Conservation (phyloP, 1,140 invertebrate genomes). For the Sycobia sp. region DNA sequence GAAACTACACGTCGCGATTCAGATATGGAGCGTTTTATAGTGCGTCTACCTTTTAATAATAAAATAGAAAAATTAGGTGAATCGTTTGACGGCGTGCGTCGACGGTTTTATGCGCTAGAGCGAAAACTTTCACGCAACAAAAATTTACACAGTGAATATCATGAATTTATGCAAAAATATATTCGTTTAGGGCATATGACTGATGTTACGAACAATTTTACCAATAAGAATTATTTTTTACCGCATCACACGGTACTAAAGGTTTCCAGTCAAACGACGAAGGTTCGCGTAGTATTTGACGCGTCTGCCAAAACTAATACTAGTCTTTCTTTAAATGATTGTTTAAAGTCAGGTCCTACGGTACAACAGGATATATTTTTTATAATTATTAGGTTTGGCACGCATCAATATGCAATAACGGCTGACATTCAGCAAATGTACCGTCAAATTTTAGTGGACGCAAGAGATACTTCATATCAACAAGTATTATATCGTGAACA, state of each 20-base stretch:
- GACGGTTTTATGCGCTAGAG: neutral
- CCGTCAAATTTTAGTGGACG: slow-evolving; percentile 42
- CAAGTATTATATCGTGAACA: slow-evolving; percentile 43
- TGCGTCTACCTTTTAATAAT: neutral
- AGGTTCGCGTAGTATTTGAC: too few species aligned
- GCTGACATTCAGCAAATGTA: slow-evolving; percentile 49
- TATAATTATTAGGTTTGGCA: neutral
- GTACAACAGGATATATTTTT: too few species aligned
- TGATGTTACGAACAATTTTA: neutral
- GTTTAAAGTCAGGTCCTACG: neutral
- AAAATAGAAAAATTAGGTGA: neutral
- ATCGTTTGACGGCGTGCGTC: neutral
- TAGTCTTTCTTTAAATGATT: neutral
- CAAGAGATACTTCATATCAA: slow-evolving; percentile 40
- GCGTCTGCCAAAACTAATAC: neutral
- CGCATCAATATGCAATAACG: slow-evolving; percentile 18
- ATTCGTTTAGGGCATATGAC: neutral
- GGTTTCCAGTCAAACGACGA: neutral
- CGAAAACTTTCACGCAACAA: neutral
- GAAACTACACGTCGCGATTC: neutral
- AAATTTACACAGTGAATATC: neutral
- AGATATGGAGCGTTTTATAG: neutral
- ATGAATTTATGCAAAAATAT: neutral
- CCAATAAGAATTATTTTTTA: neutral
- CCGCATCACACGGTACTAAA: neutral